Evolutionary conservation across 1,140 invertebrate species (phyloP), one percentile per base, ranked within the genome.

Genomic region (Cotesia glomerata): DNA sequence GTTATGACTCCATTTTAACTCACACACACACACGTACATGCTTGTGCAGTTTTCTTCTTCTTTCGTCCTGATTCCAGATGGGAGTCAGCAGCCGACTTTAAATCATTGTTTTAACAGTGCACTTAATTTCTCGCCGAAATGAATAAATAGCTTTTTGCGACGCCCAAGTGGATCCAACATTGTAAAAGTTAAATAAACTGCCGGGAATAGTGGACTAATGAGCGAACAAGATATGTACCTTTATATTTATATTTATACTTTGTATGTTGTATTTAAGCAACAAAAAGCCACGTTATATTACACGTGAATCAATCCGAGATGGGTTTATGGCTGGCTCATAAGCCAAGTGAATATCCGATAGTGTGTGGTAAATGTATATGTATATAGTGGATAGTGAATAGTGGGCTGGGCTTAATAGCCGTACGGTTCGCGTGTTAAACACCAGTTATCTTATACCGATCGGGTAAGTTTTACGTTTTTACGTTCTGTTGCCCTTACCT

Each of bases 381-480:
- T 26, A 26, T 26, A 26, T 26, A 2, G 26, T 26, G 26, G 26
- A 26, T 26, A 26, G 26, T 51, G 36, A 62, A 45, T 58, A 35
- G 72, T 73, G 67, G 73, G 68, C 51, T 45, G 69, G 69, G 64
- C 69, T 70, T 74, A 74, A 74, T 74, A 64, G 64, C 63, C 68
- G 62, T 64, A 54, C 34, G 56, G 73, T 71, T 74, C 39, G 73
- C 73, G 68, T 74, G 73, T 74, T 74, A 74, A 66, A 71, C 73
- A 71, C 63, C 73, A 62, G 68, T 74, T 74, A 74, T 71, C 73
- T 61, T 70, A 59, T 69, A 63, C 66, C 69, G 63, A 74, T 71
- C 73, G 64, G 39, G 69, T 71, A 68, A 74, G 69, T 71, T 74
- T 74, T 68, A 71, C 73, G 73, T 74, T 74, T 74, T 26, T 26